Conservation (phyloP, 2,113 vertebrate species). For the Crotalus helleri region DNA sequence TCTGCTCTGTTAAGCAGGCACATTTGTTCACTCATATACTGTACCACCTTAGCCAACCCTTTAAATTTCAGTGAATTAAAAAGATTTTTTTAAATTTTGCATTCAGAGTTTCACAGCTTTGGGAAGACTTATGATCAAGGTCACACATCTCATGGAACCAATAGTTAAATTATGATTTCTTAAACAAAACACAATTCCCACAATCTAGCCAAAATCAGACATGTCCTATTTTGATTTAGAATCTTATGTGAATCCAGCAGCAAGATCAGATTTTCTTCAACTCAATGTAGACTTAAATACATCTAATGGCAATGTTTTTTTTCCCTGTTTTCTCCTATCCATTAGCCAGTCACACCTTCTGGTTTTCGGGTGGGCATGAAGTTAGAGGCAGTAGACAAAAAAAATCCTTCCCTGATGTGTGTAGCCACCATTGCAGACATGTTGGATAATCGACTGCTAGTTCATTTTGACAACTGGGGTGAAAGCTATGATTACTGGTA, state of each 20-base stretch:
- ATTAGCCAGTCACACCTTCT: constrained; percentile 82
- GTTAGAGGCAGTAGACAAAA: constrained; percentile 86
- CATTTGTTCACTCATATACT: not conserved
- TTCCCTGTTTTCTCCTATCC: constrained; percentile 9
- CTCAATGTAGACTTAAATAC: not conserved
- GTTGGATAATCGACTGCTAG: constrained; percentile 84
- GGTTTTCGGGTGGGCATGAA: constrained; percentile 90
- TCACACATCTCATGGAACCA: not conserved
- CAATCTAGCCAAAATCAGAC: not conserved
- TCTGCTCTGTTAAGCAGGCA: constrained; percentile 3
- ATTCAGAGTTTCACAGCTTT: not conserved
- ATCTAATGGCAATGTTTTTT: not conserved
- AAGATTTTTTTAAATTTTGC: not conserved
- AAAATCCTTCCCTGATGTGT: constrained; percentile 81
- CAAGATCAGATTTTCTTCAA: not conserved
- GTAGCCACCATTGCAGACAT: constrained; percentile 81
- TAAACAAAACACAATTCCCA: not conserved
- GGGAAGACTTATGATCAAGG: not conserved
- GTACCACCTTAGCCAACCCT: not conserved
- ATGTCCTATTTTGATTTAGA: not conserved
- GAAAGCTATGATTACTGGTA: constrained; percentile 90
- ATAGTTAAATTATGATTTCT: not conserved
- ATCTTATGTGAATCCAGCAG: not conserved
- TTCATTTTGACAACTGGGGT: constrained; percentile 90
- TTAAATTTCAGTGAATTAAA: not conserved